These are phyloP conservation scores for Microtus obscurus DNA, from an alignment of 2,797 vertebrate species.

Conservation along the genomic window DNA sequence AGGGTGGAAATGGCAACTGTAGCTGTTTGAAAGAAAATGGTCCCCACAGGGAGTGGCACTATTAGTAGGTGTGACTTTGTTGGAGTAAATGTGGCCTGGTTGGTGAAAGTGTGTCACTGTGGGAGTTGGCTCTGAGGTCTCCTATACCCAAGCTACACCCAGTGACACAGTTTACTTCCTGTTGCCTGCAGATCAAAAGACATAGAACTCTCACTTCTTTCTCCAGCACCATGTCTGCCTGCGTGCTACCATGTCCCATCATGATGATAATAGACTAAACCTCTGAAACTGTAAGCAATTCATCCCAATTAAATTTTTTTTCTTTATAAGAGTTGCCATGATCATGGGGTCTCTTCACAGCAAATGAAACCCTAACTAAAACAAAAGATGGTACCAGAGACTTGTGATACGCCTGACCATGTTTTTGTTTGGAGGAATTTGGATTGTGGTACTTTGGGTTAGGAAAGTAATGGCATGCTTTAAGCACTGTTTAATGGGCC, in stretches of 20 bases:
- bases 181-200: background rate
- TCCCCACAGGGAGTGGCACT: background rate
- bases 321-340: background rate
- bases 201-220: background rate
- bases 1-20: background rate
- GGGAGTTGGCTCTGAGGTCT: background rate
- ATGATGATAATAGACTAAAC: background rate
- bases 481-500: background rate
- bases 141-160: background rate
- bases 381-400: background rate
- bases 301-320: background rate
- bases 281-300: background rate
- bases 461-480: background rate
- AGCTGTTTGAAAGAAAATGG: background rate
- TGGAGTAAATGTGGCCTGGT: background rate
- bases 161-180: background rate
- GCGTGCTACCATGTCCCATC: background rate
- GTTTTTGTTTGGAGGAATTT: background rate
- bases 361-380: background rate
- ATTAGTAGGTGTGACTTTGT: background rate
- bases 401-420: background rate
- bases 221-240: background rate
- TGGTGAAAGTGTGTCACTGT: background rate
- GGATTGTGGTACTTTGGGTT: background rate
- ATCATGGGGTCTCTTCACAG: background rate